These are phyloP conservation scores for Chironomus riparius DNA, from an alignment of 2,888 invertebrate genomes.

Conservation along the genomic window DNA sequence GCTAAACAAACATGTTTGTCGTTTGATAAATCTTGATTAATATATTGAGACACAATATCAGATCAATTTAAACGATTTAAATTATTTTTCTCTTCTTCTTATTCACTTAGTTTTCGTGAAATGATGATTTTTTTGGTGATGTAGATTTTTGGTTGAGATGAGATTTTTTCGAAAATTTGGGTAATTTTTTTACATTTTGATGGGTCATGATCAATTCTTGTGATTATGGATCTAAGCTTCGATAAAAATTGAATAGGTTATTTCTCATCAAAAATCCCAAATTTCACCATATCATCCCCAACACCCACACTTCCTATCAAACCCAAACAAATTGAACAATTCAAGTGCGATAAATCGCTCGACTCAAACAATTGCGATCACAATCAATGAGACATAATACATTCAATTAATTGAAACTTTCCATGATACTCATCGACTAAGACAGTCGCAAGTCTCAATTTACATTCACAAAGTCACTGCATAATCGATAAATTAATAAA, in stretches of 20 bases:
- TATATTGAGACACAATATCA: background rate
- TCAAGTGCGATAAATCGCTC: too few relatives aligned
- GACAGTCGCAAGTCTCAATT: background rate
- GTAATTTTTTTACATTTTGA: too few relatives aligned
- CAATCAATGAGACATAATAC: background rate
- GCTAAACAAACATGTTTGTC: background rate
- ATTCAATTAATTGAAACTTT: background rate
- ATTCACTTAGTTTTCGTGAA: background rate
- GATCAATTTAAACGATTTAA: background rate
- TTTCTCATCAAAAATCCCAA: too few relatives aligned
- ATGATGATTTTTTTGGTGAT: background rate
- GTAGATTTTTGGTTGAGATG: too few relatives aligned
- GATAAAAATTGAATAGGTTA: too few relatives aligned
- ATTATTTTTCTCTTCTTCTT: background rate
- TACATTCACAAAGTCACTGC: background rate
- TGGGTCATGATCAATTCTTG: too few relatives aligned
- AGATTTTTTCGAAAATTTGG: too few relatives aligned
- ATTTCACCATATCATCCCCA: too few relatives aligned
- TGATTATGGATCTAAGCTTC: too few relatives aligned
- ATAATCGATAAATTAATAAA: slow-evolving; percentile 27
- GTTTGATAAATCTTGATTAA: background rate
- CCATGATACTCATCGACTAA: background rate
- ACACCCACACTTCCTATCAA: too few relatives aligned
- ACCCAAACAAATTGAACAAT: background rate
- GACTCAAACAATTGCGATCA: too few relatives aligned